A percentile compares a stretch with the other conserved stretches of the same genome.
Conservation (phyloP, 1,140 invertebrate genomes). For the Drosophila kikkawai region DNA sequence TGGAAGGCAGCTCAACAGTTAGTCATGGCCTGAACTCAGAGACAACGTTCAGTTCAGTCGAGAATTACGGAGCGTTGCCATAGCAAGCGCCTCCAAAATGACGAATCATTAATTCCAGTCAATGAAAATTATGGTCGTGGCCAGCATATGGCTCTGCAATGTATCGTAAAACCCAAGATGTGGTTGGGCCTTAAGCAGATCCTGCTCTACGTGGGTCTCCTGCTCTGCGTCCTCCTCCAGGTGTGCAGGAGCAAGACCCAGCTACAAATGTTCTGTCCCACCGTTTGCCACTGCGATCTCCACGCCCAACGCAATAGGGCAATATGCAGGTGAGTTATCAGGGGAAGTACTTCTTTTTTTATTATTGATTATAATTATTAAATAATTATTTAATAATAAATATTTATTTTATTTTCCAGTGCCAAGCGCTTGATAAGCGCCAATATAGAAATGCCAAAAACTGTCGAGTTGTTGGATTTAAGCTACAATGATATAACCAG, state of each 20-base stretch:
- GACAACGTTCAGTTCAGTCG: constrained; percentile 19
- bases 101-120: constrained; percentile 31
- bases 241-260: constrained; percentile 73
- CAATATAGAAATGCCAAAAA: constrained; percentile 71
- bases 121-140: constrained; percentile 7
- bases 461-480: constrained; percentile 78
- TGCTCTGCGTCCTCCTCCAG: constrained; percentile 68
- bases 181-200: constrained; percentile 76
- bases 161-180: constrained; percentile 68
- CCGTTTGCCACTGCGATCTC: constrained; percentile 73
- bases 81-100: constrained; percentile 18
- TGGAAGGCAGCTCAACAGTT: constrained; percentile 25
- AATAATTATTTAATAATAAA: background rate
- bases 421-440: constrained; percentile 76
- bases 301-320: constrained; percentile 72
- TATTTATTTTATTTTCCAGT: constrained; percentile 35
- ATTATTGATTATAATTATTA: constrained; percentile 22
- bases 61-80: constrained; percentile 22
- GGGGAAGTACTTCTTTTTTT: too few relatives aligned
- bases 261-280: constrained; percentile 66
- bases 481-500: constrained; percentile 82
- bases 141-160: constrained; percentile 68
- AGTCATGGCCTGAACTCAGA: constrained; percentile 28
- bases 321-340: constrained; percentile 72
- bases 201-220: constrained; percentile 70